These are phyloP conservation scores for Anarhynchus alexandrinus DNA, from an alignment of 2,113 vertebrate species.

Conservation along the genomic window DNA sequence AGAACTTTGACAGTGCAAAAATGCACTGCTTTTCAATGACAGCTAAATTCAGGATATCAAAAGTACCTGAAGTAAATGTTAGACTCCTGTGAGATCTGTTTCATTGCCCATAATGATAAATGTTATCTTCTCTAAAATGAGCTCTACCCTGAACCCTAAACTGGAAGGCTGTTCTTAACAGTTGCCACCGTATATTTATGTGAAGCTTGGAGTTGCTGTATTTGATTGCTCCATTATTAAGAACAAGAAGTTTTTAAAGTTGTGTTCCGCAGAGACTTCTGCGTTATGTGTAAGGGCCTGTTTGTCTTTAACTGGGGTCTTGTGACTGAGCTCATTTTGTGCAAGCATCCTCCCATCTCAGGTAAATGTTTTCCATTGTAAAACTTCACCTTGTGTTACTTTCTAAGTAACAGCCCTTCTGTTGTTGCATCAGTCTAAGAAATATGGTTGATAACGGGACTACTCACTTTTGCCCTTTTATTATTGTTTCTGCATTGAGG, in stretches of 20 bases:
- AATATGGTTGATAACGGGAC: rapidly evolving
- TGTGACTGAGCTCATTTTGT: background rate
- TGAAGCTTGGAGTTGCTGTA: background rate
- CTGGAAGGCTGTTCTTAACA: background rate
- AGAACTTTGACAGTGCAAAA: background rate
- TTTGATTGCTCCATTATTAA: background rate
- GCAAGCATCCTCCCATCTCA: background rate
- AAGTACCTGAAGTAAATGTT: background rate
- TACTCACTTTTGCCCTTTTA: background rate
- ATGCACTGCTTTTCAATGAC: background rate
- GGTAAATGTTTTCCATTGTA: background rate
- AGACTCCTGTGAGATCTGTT: background rate
- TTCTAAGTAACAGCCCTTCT: background rate
- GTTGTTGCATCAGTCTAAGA: background rate
- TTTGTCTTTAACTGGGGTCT: background rate
- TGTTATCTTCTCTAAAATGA: background rate
- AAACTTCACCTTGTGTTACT: background rate
- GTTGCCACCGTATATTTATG: background rate
- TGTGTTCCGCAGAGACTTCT: background rate
- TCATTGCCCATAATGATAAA: background rate
- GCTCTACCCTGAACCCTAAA: no score
- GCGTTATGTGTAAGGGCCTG: background rate
- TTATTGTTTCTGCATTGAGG: background rate
- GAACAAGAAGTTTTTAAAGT: background rate
- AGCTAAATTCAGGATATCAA: background rate